Conservation (phyloP, 2,888 invertebrate genomes). For the Lottia scabra region DNA sequence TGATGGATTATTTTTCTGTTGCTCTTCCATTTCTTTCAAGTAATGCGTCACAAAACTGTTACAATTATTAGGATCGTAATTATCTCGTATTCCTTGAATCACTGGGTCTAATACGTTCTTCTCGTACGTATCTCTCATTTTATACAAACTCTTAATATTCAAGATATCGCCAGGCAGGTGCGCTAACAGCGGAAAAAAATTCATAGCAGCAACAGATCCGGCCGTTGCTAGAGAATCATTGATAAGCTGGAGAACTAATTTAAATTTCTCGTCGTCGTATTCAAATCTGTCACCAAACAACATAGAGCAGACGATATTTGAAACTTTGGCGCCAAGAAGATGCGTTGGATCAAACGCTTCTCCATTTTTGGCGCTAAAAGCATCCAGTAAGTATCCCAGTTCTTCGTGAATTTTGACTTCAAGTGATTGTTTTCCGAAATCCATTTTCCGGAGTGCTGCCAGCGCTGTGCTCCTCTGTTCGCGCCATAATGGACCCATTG, state of each 20-base stretch:
- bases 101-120: background rate
- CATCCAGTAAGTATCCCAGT: background rate
- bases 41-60: background rate
- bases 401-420: background rate
- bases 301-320: background rate
- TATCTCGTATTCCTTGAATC: background rate
- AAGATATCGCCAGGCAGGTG: background rate
- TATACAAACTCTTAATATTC: background rate
- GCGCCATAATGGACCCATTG: background rate
- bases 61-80: background rate
- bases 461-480: background rate
- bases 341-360: background rate
- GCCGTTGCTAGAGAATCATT: background rate
- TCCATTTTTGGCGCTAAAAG: background rate
- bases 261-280: background rate
- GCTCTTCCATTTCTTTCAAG: background rate
- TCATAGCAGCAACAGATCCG: background rate
- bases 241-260: background rate
- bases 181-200: background rate
- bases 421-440: background rate
- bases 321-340: background rate
- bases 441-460: background rate
- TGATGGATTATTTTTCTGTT: background rate
- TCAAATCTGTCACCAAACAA: background rate
- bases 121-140: background rate